Conservation (phyloP, 2,888 invertebrate species). For the Caenorhabditis afra region DNA sequence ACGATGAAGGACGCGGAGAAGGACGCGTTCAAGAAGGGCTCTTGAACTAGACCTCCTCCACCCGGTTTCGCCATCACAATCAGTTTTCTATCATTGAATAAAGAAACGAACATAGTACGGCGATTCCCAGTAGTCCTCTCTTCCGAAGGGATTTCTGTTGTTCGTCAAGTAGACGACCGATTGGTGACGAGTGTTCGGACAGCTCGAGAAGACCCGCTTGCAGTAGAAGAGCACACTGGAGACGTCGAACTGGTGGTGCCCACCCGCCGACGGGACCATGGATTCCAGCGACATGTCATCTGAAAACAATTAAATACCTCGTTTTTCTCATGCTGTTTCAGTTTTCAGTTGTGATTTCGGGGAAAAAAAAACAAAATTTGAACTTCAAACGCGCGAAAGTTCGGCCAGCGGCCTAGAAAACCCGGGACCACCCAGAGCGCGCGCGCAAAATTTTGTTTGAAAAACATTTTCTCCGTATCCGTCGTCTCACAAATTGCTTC, state of each 20-base stretch:
- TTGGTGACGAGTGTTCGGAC: conserved; percentile 58
- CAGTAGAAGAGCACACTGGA: conserved; percentile 49
- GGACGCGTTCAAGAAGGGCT: too few relatives aligned
- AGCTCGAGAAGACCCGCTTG: conserved; percentile 49
- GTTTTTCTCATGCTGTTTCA: not conserved
- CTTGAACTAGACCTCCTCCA: too few relatives aligned
- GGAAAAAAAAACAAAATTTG: too few relatives aligned
- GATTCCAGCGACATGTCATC: conserved; percentile 21
- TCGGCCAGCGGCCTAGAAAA: not conserved
- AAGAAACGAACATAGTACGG: conserved; percentile 50
- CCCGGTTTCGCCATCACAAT: too few relatives aligned
- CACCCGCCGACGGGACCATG: conserved; percentile 8
- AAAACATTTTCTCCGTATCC: too few relatives aligned
- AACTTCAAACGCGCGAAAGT: not conserved
- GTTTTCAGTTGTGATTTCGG: too few relatives aligned
- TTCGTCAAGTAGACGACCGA: conserved; percentile 57
- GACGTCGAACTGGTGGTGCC: conserved; percentile 41
- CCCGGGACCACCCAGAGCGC: too few relatives aligned
- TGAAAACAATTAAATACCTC: conserved; percentile 11
- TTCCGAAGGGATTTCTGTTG: conserved; percentile 55
- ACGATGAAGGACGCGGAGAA: too few relatives aligned
- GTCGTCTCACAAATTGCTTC: too few relatives aligned
- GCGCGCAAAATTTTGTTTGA: too few relatives aligned
- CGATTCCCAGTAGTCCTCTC: conserved; percentile 57
- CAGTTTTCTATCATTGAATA: too few relatives aligned